Evolutionary conservation across 2,888 invertebrate species (phyloP).

Genomic region (Thecophora atra): DNA sequence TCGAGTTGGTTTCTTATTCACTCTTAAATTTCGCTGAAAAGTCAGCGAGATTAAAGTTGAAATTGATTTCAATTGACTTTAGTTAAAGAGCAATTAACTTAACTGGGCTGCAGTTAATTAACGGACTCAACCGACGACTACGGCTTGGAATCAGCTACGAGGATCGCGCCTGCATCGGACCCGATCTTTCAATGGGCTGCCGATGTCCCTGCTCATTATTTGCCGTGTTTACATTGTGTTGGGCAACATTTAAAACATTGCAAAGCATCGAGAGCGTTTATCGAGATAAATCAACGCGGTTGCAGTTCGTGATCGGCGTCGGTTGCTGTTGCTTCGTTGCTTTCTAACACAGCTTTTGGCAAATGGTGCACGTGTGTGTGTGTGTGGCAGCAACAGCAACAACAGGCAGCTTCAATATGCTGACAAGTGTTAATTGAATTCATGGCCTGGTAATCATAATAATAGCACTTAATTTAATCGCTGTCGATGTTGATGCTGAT

Average conservation of each 20-base stretch:
- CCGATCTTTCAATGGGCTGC: no score
- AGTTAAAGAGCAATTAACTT: no score
- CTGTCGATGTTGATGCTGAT: constrained; percentile 44
- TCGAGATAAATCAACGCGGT: neutral
- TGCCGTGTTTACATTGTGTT: neutral
- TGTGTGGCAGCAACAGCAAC: neutral
- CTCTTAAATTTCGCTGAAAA: no score
- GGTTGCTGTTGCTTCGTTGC: no score
- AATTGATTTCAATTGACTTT: no score
- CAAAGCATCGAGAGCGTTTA: neutral
- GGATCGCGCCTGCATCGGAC: neutral
- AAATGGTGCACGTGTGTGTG: neutral
- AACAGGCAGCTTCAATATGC: constrained; percentile 38
- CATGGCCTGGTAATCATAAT: constrained; percentile 65
- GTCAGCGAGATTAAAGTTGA: no score
- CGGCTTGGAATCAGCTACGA: no score
- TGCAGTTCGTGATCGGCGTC: constrained; percentile 23
- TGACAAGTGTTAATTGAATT: constrained; percentile 65
- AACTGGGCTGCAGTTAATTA: no score
- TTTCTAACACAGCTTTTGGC: no score
- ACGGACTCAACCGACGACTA: no score
- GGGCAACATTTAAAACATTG: constrained; percentile 3
- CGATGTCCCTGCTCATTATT: neutral
- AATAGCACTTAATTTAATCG: constrained; percentile 53
- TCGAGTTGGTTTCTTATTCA: no score